Evolutionary conservation across 2,797 vertebrate genomes (phyloP).

Genomic region (Urophycis tenuis): DNA sequence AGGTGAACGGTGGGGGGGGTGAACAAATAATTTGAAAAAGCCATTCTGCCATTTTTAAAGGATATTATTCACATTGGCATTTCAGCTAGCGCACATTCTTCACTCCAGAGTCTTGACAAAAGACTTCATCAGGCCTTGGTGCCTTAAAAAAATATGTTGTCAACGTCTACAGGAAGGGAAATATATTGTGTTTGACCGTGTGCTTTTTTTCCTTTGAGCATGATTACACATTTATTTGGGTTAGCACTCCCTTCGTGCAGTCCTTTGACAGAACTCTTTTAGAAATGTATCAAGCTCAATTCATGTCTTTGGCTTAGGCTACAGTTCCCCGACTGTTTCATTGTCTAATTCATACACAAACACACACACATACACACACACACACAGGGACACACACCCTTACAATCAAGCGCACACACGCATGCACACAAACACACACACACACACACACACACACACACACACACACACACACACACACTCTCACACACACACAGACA

Average conservation of each 20-base stretch:
- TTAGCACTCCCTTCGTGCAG: not conserved
- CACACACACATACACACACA: slow-evolving; percentile 12
- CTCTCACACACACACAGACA: slow-evolving; percentile 26
- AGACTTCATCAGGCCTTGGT: not conserved
- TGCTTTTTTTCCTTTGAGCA: not conserved
- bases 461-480: slow-evolving; percentile 24
- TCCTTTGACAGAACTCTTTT: not conserved
- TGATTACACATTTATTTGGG: not conserved
- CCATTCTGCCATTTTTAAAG: not conserved
- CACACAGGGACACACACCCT: slow-evolving; percentile 23
- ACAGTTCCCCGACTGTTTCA: not conserved
- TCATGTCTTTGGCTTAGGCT: not conserved
- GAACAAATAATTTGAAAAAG: too few species aligned
- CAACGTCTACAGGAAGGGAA: not conserved
- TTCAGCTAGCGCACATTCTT: not conserved
- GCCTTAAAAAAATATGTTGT: not conserved
- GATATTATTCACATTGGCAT: not conserved
- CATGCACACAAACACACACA: slow-evolving; percentile 19
- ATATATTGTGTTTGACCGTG: not conserved
- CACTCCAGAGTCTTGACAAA: not conserved
- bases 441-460: slow-evolving; percentile 31
- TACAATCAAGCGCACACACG: slow-evolving; percentile 30
- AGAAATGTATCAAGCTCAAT: not conserved
- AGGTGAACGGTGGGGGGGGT: not conserved
- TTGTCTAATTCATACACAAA: slow-evolving; percentile 7